Evolutionary conservation across 2,113 vertebrate species (phyloP).

Genomic region (Ondatra zibethicus): DNA sequence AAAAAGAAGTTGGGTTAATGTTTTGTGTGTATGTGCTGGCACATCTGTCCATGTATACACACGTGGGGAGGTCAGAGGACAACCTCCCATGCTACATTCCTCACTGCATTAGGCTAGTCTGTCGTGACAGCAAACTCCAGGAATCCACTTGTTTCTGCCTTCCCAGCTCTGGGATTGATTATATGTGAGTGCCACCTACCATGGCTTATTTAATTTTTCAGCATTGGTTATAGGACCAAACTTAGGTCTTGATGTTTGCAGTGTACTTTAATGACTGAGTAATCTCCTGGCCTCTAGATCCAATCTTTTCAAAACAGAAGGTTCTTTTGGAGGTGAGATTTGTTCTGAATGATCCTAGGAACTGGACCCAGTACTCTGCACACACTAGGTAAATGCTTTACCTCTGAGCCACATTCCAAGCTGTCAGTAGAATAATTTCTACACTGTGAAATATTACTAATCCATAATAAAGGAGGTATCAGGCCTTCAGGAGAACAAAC

Average conservation of each 20-base stretch:
- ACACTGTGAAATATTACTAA: neutral
- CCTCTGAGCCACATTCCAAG: neutral
- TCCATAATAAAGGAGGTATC: neutral
- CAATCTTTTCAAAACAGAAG: neutral
- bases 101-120: neutral
- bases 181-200: neutral
- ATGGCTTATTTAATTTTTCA: neutral
- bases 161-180: neutral
- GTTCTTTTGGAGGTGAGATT: neutral
- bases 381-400: neutral
- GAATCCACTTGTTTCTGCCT: neutral
- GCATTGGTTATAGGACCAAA: neutral
- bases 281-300: neutral
- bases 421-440: neutral
- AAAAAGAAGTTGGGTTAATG: neutral
- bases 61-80: neutral
- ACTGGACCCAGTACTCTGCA: neutral
- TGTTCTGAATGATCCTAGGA: neutral
- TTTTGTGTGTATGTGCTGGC: neutral
- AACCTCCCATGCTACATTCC: neutral
- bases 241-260: neutral
- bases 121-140: neutral
- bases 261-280: neutral
- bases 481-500: neutral
- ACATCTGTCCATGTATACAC: neutral